These are phyloP conservation scores for Sisyra terminalis DNA, from an alignment of 2,888 invertebrate species.

Conservation along the genomic window DNA sequence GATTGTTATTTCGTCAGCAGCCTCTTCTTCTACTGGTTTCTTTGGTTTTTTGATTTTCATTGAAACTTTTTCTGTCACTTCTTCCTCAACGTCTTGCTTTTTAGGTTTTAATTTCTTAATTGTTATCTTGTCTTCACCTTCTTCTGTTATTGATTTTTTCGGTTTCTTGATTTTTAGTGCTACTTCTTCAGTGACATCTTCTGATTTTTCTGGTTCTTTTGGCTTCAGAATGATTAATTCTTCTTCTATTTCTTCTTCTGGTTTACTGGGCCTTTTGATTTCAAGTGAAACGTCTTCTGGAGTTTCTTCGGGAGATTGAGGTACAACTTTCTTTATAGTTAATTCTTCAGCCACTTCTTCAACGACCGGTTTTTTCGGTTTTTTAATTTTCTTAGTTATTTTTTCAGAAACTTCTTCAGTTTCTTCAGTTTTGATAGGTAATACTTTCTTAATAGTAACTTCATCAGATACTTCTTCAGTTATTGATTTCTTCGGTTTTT, in stretches of 20 bases:
- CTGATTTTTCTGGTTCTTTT: slow-evolving; percentile 13
- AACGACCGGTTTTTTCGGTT: slow-evolving; percentile 12
- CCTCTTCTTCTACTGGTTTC: slow-evolving; percentile 15
- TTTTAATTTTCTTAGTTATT: slow-evolving; percentile 12
- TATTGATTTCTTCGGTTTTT: slow-evolving; percentile 29
- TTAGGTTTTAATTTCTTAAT: slow-evolving; percentile 14
- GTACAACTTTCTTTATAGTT: slow-evolving; percentile 17
- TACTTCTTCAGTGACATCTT: slow-evolving; percentile 17
- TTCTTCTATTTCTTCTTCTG: slow-evolving; percentile 76
- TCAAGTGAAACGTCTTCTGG: slow-evolving; percentile 68
- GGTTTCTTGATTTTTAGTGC: slow-evolving; percentile 19
- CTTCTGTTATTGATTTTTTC: slow-evolving; percentile 15
- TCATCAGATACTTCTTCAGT: slow-evolving; percentile 44
- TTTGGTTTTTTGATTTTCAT: slow-evolving; percentile 16
- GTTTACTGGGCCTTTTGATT: slow-evolving; percentile 56
- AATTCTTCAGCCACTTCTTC: slow-evolving; percentile 11
- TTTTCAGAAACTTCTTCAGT: slow-evolving; percentile 27
- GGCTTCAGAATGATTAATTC: slow-evolving; percentile 27
- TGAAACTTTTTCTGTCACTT: slow-evolving; percentile 17
- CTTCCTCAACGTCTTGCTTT: slow-evolving; percentile 14
- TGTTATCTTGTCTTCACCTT: slow-evolving; percentile 14
- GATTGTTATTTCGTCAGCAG: slow-evolving; percentile 13
- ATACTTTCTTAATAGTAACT: slow-evolving; percentile 57
- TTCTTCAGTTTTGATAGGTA: slow-evolving; percentile 28
- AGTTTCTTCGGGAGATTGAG: slow-evolving; percentile 52